Conservation (phyloP, 2,888 invertebrate genomes). For the Thereva unica region DNA sequence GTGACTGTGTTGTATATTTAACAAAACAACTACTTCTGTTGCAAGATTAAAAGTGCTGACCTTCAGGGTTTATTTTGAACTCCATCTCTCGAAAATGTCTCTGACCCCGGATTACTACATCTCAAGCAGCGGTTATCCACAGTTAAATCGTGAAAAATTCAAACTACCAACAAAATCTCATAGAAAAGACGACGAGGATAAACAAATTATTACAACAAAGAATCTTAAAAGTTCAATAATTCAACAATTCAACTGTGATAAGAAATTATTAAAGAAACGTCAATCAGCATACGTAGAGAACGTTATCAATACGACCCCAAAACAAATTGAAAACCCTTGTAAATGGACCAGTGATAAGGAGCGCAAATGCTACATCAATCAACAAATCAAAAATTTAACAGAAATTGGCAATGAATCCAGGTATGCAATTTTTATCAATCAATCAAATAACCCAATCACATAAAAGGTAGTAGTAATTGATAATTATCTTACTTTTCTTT, state of each 20-base stretch:
- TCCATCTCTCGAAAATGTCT: conserved; percentile 28
- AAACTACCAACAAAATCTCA: conserved; percentile 10
- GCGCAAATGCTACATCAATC: conserved; percentile 37
- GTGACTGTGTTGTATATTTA: background rate
- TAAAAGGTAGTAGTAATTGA: background rate
- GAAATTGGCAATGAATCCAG: conserved; percentile 12
- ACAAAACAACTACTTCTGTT: conserved; percentile 9
- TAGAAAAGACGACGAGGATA: background rate
- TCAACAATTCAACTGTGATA: conserved; percentile 11
- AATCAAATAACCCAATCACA: background rate
- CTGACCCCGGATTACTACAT: conserved; percentile 52
- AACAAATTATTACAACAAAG: background rate
- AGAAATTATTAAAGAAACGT: conserved; percentile 32
- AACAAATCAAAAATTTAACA: conserved; percentile 37
- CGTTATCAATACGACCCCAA: conserved; percentile 9
- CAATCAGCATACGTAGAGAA: background rate
- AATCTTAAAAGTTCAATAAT: conserved; percentile 14
- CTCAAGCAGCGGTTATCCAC: conserved; percentile 52
- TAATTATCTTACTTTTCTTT: background rate
- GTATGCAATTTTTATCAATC: background rate
- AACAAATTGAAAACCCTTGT: background rate
- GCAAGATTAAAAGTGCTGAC: background rate
- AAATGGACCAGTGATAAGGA: conserved; percentile 37
- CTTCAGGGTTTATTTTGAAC: conserved; percentile 14
- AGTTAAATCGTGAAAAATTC: conserved; percentile 41